Conservation (phyloP, 2,888 invertebrate genomes). For the Agrochola lychnidis region DNA sequence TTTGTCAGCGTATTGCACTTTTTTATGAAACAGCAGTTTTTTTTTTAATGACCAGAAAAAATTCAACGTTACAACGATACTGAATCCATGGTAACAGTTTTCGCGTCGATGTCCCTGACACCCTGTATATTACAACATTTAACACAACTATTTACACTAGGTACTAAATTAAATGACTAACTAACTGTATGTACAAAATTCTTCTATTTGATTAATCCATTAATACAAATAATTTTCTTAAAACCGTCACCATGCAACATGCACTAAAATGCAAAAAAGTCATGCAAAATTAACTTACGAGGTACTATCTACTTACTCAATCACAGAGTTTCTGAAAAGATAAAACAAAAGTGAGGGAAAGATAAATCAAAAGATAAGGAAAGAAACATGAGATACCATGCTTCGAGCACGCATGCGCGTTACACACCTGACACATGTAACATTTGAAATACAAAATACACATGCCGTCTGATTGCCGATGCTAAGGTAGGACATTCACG, state of each 20-base stretch:
- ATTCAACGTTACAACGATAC: no score
- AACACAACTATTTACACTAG: no score
- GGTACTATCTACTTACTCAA: conserved; percentile 78
- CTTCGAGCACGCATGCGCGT: conserved; percentile 20
- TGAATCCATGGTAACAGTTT: no score
- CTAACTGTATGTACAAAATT: no score
- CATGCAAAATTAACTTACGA: conserved; percentile 59
- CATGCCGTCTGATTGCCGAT: conserved; percentile 4
- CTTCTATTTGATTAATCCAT: neutral
- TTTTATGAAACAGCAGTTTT: no score
- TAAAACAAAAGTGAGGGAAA: conserved; percentile 61
- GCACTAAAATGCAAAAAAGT: conserved; percentile 14
- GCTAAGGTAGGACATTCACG: neutral
- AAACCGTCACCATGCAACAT: conserved; percentile 7
- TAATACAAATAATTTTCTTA: neutral
- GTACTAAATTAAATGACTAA: no score
- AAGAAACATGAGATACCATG: conserved; percentile 31
- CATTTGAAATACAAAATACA: neutral
- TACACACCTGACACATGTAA: neutral
- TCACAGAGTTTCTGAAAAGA: conserved; percentile 81
- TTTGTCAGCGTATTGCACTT: no score
- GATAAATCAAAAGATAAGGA: conserved; percentile 60
- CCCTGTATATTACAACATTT: no score
- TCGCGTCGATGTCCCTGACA: no score
- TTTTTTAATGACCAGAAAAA: no score